A percentile compares a stretch with the other conserved stretches of the same genome.
phyloP scores from a whole-genome alignment of 2,113 vertebrate genomes.

The Corythoichthys haematopterus region DNA sequence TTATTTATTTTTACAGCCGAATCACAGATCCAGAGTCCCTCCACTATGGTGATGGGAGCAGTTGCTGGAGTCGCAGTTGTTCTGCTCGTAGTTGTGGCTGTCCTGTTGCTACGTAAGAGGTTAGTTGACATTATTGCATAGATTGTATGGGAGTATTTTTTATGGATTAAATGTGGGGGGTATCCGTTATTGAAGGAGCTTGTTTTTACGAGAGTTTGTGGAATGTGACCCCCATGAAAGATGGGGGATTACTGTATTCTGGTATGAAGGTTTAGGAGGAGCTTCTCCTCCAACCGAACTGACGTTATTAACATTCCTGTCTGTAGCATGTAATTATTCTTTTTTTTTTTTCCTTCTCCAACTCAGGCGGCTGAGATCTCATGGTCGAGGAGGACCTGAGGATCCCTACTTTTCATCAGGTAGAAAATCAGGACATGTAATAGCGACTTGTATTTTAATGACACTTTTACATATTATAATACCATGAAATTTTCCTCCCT shows the following conservation, averaged over 20 bases:
- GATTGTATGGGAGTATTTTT: not conserved
- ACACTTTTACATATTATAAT: not conserved
- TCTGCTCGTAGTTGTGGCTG: conserved; percentile 63
- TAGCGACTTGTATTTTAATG: not conserved
- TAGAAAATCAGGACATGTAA: conserved; percentile 23
- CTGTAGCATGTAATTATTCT: conserved; percentile 27
- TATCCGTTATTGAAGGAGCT: not conserved
- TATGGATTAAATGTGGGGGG: not conserved
- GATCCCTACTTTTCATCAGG: conserved; percentile 90
- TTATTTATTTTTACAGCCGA: conserved; percentile 54
- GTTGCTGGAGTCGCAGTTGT: conserved; percentile 62
- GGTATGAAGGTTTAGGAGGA: not conserved
- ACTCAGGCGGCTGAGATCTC: conserved; percentile 74
- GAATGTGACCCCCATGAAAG: not conserved
- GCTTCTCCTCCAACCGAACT: not conserved
- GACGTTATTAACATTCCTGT: not conserved
- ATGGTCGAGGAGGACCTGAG: conserved; percentile 76
- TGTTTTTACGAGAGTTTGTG: not conserved
- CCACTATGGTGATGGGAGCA: conserved; percentile 74
- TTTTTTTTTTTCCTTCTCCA: conserved; percentile 7
- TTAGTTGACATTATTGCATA: conserved; percentile 44
- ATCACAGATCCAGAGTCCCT: conserved; percentile 62
- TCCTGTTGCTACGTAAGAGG: conserved; percentile 78
- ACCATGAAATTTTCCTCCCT: not conserved
- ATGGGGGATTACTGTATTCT: not conserved